Conservation (phyloP, 2,888 invertebrate species). For the Erebia ligea region DNA sequence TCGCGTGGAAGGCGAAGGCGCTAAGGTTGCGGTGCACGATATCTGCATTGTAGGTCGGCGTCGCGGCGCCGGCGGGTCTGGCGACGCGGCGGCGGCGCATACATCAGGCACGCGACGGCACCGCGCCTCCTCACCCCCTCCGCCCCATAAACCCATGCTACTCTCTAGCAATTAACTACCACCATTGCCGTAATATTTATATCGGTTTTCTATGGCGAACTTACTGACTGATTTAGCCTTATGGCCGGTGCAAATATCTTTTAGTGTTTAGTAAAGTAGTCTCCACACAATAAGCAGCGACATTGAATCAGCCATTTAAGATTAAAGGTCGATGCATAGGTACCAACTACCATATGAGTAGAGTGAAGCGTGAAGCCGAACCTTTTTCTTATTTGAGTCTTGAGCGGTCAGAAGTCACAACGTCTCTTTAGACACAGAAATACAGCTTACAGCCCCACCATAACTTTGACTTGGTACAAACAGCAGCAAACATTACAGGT, state of each 20-base stretch:
- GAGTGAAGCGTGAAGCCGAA: no score
- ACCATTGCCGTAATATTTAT: constrained; percentile 50
- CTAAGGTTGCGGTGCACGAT: constrained; percentile 68
- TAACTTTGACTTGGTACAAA: no score
- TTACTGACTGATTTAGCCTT: background rate
- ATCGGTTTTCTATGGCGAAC: constrained; percentile 26
- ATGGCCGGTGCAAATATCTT: background rate
- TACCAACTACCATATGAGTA: no score
- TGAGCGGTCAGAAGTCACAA: no score
- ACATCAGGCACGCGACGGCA: constrained; percentile 77
- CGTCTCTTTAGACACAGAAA: no score
- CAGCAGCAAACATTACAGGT: no score
- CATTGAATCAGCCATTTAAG: no score
- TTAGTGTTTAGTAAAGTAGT: background rate
- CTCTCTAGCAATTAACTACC: constrained; percentile 62
- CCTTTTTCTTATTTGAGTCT: no score
- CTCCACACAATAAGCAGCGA: no score
- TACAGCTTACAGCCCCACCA: no score
- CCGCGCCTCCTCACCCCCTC: constrained; percentile 40
- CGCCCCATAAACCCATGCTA: constrained; percentile 14
- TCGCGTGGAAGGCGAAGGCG: constrained; percentile 60
- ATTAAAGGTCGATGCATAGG: no score
- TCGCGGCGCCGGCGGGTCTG: constrained; percentile 79
- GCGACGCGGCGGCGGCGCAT: constrained; percentile 79
- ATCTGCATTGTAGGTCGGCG: constrained; percentile 78